phyloP scores from a whole-genome alignment of 2,113 vertebrate species.

The Laticauda laticaudata region DNA sequence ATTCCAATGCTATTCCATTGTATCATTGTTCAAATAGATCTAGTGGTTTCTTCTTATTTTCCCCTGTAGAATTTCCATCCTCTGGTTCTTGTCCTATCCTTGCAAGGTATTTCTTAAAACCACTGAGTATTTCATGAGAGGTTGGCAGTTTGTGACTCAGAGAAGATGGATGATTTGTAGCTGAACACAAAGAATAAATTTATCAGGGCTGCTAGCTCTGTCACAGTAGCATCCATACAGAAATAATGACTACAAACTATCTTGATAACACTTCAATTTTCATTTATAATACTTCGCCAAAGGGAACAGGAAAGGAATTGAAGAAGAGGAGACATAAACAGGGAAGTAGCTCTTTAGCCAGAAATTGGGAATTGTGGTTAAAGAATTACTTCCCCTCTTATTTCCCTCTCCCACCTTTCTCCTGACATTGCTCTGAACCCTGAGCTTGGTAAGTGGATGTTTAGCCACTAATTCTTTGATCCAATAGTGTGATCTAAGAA shows the following conservation, averaged over 20 bases:
- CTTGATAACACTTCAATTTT: not conserved
- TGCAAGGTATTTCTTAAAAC: not conserved
- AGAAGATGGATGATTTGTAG: not conserved
- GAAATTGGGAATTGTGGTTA: not conserved
- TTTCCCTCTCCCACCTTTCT: not conserved
- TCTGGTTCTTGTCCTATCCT: not conserved
- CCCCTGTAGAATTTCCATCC: not conserved
- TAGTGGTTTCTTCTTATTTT: not conserved
- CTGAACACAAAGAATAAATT: not conserved
- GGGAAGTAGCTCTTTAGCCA: not conserved
- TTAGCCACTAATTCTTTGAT: not conserved
- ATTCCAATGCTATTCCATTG: not conserved
- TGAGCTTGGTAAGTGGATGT: not conserved
- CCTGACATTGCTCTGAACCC: not conserved
- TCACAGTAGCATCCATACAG: not conserved
- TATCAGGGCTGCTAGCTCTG: not conserved
- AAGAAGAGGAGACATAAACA: not conserved
- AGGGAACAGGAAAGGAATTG: not conserved
- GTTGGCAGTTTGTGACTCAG: not conserved
- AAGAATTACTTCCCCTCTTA: not conserved
- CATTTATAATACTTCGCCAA: not conserved
- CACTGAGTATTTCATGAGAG: not conserved
- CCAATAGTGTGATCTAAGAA: not conserved
- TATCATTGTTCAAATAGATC: not conserved
- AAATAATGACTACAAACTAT: not conserved